Conservation (phyloP, 2,888 invertebrate genomes). For the Crepidodera aurea region DNA sequence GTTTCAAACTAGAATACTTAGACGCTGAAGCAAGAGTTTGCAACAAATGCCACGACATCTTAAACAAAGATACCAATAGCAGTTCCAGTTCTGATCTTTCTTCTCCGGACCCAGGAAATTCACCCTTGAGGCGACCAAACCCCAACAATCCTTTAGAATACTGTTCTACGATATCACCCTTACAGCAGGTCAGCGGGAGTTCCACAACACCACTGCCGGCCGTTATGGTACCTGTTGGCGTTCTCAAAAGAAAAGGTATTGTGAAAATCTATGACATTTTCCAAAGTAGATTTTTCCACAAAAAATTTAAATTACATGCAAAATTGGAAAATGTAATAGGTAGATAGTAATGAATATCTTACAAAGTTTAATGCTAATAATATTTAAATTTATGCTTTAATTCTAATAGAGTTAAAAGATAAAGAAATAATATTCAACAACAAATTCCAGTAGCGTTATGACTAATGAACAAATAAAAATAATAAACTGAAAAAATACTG, state of each 20-base stretch:
- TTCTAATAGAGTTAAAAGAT: too few relatives aligned
- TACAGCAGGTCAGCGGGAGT: conserved; percentile 71
- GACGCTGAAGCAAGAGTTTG: conserved; percentile 83
- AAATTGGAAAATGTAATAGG: too few relatives aligned
- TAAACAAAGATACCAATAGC: conserved; percentile 53
- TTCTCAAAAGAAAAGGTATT: conserved; percentile 74
- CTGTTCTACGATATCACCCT: conserved; percentile 82
- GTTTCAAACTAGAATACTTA: conserved; percentile 75
- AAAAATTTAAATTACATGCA: too few relatives aligned
- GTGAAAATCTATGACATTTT: too few relatives aligned
- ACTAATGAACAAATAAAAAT: too few relatives aligned
- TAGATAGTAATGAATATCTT: too few relatives aligned
- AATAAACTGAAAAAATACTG: too few relatives aligned
- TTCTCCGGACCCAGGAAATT: conserved; percentile 50
- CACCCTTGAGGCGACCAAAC: conserved; percentile 69
- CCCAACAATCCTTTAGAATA: conserved; percentile 90
- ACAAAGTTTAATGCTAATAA: too few relatives aligned
- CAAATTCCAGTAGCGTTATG: too few relatives aligned
- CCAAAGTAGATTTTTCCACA: too few relatives aligned
- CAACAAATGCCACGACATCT: conserved; percentile 71
- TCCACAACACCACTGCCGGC: conserved; percentile 67
- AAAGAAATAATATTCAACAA: too few relatives aligned
- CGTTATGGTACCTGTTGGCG: conserved; percentile 87
- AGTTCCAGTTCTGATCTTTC: conserved; percentile 50
- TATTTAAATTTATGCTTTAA: too few relatives aligned